Conservation (phyloP, 2,113 vertebrate species). For the Ctenodactylus gundi region DNA sequence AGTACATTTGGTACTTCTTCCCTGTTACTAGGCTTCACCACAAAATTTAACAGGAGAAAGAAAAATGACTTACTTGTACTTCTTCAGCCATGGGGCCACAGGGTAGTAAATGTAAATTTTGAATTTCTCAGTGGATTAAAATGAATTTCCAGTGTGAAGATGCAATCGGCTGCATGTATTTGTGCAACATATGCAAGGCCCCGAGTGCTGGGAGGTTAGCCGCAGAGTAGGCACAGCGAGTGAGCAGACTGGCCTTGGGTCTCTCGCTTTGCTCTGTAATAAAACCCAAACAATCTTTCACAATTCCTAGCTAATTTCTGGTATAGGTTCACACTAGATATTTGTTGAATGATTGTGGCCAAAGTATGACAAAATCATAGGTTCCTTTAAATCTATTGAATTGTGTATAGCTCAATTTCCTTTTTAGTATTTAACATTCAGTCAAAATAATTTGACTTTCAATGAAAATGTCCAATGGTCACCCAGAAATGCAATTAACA, state of each 20-base stretch:
- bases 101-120: background rate
- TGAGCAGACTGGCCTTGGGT: background rate
- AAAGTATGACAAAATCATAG: background rate
- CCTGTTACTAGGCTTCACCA: background rate
- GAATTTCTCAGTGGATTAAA: background rate
- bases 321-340: background rate
- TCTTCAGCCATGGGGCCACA: background rate
- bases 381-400: background rate
- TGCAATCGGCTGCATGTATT: background rate
- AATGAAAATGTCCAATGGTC: background rate
- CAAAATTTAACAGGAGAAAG: conserved; percentile 35
- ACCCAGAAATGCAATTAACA: background rate
- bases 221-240: background rate
- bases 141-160: background rate
- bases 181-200: background rate
- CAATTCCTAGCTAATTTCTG: background rate
- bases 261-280: background rate
- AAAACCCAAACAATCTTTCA: background rate
- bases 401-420: background rate
- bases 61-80: background rate
- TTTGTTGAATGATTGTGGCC: background rate
- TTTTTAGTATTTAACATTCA: background rate
- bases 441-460: conserved; percentile 10
- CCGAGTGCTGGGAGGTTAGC: background rate
- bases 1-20: background rate